Base-by-base conservation (phyloP, 2,113 vertebrate species). In the Vireo altiloquus region DNA sequence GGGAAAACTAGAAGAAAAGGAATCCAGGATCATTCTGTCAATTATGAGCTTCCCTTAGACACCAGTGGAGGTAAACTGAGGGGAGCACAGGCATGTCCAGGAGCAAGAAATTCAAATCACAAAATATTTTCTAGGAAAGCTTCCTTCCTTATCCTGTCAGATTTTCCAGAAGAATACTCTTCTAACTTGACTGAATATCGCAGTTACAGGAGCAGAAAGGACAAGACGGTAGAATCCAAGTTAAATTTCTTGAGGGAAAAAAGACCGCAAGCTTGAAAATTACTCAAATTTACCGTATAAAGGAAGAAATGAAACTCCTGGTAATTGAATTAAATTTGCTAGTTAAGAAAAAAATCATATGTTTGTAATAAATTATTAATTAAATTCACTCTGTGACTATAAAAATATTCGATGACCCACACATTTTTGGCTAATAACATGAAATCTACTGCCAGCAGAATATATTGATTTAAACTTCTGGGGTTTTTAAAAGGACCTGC, bases 361-460 rank as follows among this genome's bases (percentile, higher is more conserved):
- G 27, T 78, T 96, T 97, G 84, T 92, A 95, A 95, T 72, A 95
- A 94, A 87, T 89, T 27, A 96, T 93, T 96, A 97, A 97, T 94
- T 88, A 94, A 95, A 90, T 97, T 95, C 84, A 94, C 79, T 89
- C n/a, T 87, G 54, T 94, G 83, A 63, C 72, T 94, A 85, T 97
- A 96, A 96, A 97, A 96, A 46, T 95, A 91, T 90, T 81, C 40
- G 13, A 94, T 59, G 69, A 82, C 40, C 22, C 25, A 54, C 31
- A 74, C 16, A 82, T 96, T 96, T 97, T 96, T 96, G 95, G 60
- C 79, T 95, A 93, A 95, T 83, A 96, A 80, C 53, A 74, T 47
- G 74, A 97, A 94, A 37, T 46, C 49, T 79, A 37, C 82, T 96
- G 89, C 93, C 91, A 95, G 76, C 24, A 92, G 46, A 96, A 87